phyloP scores from a whole-genome alignment of 2,888 invertebrate genomes.

The Metallyticus violacea region DNA sequence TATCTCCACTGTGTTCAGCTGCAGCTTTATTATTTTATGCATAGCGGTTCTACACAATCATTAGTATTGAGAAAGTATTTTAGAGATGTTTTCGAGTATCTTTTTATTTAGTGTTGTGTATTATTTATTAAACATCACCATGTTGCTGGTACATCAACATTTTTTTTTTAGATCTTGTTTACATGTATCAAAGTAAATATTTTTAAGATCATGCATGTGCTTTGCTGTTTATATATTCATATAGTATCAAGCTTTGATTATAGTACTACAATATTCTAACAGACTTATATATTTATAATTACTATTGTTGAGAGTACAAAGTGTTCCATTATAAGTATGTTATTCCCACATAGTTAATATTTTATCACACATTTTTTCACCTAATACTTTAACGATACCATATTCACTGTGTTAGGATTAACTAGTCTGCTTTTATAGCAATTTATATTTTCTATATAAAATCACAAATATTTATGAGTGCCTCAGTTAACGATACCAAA shows the following conservation, averaged over 20 bases:
- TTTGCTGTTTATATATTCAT: neutral
- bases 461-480: neutral
- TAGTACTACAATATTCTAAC: neutral
- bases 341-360: neutral
- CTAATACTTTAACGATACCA: neutral
- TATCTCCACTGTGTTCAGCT: neutral
- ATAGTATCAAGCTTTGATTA: neutral
- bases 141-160: neutral
- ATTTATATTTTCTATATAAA: neutral
- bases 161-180: neutral
- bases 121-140: neutral
- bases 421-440: neutral
- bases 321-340: neutral
- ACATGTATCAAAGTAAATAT: neutral
- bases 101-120: neutral
- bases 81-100: neutral
- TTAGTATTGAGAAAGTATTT: neutral
- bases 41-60: neutral
- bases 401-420: neutral
- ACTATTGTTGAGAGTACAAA: neutral
- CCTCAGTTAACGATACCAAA: neutral
- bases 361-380: neutral
- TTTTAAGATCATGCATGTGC: neutral
- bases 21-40: neutral
- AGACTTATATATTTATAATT: neutral